Percentiles rank a stretch among this genome's conserved stretches.
These are phyloP conservation scores for Hyles lineata DNA, from an alignment of 2,888 invertebrate species.

Conservation along the genomic window DNA sequence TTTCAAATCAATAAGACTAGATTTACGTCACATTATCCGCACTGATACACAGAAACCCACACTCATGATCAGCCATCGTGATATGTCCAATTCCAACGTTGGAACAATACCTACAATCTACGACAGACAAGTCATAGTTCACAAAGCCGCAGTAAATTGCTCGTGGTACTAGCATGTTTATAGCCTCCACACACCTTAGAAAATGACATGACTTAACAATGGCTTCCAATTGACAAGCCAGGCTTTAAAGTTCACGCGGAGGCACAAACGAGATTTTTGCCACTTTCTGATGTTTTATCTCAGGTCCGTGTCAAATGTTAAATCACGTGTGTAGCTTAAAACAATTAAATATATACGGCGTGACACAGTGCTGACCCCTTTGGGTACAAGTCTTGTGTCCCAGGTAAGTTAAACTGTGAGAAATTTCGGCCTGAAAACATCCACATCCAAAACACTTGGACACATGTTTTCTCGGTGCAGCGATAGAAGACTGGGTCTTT, in stretches of 20 bases:
- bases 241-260: not conserved
- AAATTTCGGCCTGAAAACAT: too few species aligned
- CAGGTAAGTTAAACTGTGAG: too few species aligned
- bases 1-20: too few species aligned
- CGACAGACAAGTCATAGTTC: not conserved
- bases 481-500: too few species aligned
- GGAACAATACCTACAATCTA: constrained; percentile 6
- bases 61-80: not conserved
- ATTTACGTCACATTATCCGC: too few species aligned
- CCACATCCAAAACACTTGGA: too few species aligned
- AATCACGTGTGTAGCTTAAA: not conserved
- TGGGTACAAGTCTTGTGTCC: too few species aligned
- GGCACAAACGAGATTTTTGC: not conserved
- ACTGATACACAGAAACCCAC: not conserved
- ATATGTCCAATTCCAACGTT: not conserved
- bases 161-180: not conserved
- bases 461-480: too few species aligned
- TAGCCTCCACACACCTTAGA: not conserved
- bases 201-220: constrained; percentile 4
- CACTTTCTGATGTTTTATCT: not conserved
- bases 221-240: not conserved
- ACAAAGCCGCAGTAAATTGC: constrained; percentile 2
- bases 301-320: not conserved
- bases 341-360: too few species aligned
- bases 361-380: too few species aligned